phyloP scores from a whole-genome alignment of 2,797 vertebrate species.

The Masticophis lateralis region DNA sequence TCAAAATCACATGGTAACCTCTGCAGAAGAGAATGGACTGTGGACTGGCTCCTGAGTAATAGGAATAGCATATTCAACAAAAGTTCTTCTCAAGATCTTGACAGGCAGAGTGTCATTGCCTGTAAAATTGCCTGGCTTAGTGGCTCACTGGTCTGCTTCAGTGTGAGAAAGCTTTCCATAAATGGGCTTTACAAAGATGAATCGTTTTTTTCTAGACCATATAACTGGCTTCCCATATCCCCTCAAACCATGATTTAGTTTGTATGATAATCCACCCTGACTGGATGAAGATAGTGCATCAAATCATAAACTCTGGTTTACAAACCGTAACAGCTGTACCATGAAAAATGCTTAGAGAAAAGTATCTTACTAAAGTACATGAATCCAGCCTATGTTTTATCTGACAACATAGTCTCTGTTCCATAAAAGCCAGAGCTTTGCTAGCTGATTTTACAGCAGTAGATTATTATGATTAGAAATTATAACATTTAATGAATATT shows the following conservation, averaged over 20 bases:
- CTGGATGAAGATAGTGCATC: background rate
- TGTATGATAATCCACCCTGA: background rate
- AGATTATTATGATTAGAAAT: background rate
- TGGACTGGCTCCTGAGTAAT: background rate
- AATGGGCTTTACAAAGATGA: background rate
- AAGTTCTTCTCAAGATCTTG: background rate
- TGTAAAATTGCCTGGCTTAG: background rate
- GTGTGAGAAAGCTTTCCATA: background rate
- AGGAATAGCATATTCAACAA: background rate
- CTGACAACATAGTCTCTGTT: background rate
- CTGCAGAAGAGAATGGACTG: background rate
- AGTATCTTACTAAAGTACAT: background rate
- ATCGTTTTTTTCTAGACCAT: background rate
- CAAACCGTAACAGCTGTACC: background rate
- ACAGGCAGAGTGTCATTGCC: background rate
- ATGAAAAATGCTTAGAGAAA: background rate
- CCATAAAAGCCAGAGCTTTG: background rate
- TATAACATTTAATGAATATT: conserved; percentile 12
- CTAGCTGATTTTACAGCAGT: background rate
- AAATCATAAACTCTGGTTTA: background rate
- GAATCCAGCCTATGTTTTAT: background rate
- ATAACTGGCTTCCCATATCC: background rate
- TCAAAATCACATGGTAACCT: background rate
- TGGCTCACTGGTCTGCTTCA: background rate
- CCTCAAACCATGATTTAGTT: background rate